Evolutionary conservation across 2,888 invertebrate species (phyloP).

Genomic region (Artemia sinica): DNA sequence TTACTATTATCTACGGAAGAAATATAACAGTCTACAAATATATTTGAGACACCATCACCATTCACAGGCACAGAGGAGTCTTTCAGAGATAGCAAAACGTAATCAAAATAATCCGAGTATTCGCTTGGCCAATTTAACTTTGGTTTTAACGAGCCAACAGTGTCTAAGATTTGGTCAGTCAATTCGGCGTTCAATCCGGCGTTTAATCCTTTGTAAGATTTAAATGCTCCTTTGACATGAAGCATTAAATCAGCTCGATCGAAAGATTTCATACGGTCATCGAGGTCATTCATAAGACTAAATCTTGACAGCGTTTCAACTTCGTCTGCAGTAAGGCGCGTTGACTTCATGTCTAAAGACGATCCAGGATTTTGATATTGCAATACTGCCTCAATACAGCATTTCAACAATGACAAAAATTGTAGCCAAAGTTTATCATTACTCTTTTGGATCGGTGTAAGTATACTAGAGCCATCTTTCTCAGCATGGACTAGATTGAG

Average conservation of each 20-base stretch:
- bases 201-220: conserved; percentile 7
- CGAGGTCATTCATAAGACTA: background rate
- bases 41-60: background rate
- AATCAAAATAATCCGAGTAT: background rate
- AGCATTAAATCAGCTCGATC: background rate
- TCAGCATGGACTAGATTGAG: background rate
- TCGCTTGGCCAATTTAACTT: background rate
- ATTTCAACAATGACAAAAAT: background rate
- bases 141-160: background rate
- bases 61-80: background rate
- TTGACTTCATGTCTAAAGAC: background rate
- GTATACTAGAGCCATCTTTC: conserved; percentile 6
- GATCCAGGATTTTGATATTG: background rate
- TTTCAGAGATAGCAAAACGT: background rate
- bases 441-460: background rate
- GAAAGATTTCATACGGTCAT: background rate
- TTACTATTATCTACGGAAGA: background rate
- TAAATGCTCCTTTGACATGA: background rate
- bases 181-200: background rate
- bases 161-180: background rate
- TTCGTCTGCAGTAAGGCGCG: background rate
- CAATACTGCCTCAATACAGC: background rate
- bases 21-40: background rate
- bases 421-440: background rate
- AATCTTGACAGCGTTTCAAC: background rate